Evolutionary conservation across 2,888 invertebrate species (phyloP).

Genomic region (Muscina levida): DNA sequence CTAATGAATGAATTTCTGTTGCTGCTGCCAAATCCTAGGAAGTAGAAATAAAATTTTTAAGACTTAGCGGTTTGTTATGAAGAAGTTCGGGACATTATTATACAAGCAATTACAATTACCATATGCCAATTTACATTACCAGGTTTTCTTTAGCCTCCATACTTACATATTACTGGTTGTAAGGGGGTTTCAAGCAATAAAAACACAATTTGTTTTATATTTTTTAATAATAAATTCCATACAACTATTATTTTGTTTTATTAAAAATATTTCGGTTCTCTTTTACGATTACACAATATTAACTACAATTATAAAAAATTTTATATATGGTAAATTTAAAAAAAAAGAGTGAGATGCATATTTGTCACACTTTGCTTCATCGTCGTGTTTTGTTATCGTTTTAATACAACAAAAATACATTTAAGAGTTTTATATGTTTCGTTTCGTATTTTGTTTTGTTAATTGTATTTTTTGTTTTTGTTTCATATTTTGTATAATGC

Average conservation of each 20-base stretch:
- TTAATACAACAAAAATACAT: constrained; percentile 41
- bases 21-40: no score
- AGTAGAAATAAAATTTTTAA: no score
- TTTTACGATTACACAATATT: constrained; percentile 37
- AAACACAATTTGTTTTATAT: constrained; percentile 10
- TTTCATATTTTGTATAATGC: constrained; percentile 15
- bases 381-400: background rate
- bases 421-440: no score
- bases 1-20: no score
- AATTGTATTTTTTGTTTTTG: background rate
- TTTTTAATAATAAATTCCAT: constrained; percentile 45
- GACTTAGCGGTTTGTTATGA: no score
- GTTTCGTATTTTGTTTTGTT: constrained; percentile 29
- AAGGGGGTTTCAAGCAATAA: background rate
- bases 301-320: constrained; percentile 56
- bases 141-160: background rate
- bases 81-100: no score
- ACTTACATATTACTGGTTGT: constrained; percentile 60
- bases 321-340: constrained; percentile 36
- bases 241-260: constrained; percentile 48
- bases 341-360: constrained; percentile 36
- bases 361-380: constrained; percentile 30
- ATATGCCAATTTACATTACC: no score
- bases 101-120: no score
- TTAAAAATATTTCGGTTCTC: constrained; percentile 38